These are phyloP conservation scores for Alexandromys oeconomus DNA, from an alignment of 2,797 vertebrate genomes.

Conservation along the genomic window DNA sequence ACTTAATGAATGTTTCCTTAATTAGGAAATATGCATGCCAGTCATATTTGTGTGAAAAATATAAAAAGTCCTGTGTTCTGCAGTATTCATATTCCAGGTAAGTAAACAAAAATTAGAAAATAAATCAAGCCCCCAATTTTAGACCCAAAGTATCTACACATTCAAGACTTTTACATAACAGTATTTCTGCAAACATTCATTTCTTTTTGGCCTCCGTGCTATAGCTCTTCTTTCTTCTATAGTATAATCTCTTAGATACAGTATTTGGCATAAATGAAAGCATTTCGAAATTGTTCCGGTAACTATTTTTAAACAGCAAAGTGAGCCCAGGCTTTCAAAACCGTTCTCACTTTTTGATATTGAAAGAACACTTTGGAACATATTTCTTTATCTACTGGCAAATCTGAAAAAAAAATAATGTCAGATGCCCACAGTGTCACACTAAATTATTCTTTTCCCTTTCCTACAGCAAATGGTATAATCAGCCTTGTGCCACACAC, in stretches of 20 bases:
- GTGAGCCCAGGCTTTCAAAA: slow-evolving; percentile 45
- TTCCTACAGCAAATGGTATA: slow-evolving; percentile 74
- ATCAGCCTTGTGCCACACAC: slow-evolving; percentile 67
- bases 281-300: slow-evolving; percentile 30
- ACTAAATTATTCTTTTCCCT: slow-evolving; percentile 74
- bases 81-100: neutral
- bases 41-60: neutral
- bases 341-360: neutral
- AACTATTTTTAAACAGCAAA: slow-evolving; percentile 57
- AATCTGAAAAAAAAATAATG: slow-evolving; percentile 61
- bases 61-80: neutral
- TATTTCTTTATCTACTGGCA: slow-evolving; percentile 70
- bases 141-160: neutral
- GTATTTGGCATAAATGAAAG: slow-evolving; percentile 25
- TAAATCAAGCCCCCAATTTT: neutral
- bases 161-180: neutral
- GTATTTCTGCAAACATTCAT: slow-evolving; percentile 12
- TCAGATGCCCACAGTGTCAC: slow-evolving; percentile 18
- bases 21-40: neutral
- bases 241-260: slow-evolving; percentile 3
- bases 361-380: slow-evolving; percentile 26
- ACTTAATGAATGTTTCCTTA: slow-evolving; percentile 26
- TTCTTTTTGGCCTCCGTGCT: neutral
- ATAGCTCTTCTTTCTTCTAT: slow-evolving; percentile 19
- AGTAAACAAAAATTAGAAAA: neutral